Evolutionary conservation across 2,888 invertebrate genomes (phyloP).

Genomic region (Melieria picta): DNA sequence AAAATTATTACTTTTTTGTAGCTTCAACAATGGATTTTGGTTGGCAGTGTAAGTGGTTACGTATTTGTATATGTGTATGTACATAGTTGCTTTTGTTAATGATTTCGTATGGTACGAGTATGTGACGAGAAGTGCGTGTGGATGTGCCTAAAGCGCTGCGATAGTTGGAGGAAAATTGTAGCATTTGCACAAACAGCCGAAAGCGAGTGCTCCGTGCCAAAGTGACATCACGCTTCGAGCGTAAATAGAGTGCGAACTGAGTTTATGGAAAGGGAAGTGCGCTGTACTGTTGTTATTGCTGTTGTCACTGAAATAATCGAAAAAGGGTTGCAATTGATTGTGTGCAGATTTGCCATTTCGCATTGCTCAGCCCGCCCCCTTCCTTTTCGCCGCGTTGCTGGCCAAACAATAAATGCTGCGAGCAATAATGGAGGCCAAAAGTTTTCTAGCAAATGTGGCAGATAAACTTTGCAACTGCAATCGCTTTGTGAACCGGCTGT

Average conservation of each 20-base stretch:
- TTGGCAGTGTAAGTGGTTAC: neutral
- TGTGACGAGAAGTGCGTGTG: neutral
- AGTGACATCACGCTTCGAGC: conserved; percentile 4
- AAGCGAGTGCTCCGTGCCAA: neutral
- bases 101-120: neutral
- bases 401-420: too few species aligned
- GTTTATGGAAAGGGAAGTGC: too few species aligned
- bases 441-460: conserved; percentile 19
- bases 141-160: neutral
- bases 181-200: neutral
- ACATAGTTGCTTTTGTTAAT: neutral
- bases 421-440: neutral
- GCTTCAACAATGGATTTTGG: too few species aligned
- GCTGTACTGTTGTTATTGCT: neutral
- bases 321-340: conserved; percentile 19
- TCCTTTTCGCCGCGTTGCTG: too few species aligned
- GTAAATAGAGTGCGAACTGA: neutral
- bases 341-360: neutral
- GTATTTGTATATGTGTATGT: neutral
- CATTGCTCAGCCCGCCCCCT: neutral
- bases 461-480: conserved; percentile 16
- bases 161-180: neutral
- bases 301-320: neutral
- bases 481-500: neutral
- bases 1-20: too few species aligned